phyloP scores from a whole-genome alignment of 2,113 vertebrate genomes.

The Glareola pratincola region DNA sequence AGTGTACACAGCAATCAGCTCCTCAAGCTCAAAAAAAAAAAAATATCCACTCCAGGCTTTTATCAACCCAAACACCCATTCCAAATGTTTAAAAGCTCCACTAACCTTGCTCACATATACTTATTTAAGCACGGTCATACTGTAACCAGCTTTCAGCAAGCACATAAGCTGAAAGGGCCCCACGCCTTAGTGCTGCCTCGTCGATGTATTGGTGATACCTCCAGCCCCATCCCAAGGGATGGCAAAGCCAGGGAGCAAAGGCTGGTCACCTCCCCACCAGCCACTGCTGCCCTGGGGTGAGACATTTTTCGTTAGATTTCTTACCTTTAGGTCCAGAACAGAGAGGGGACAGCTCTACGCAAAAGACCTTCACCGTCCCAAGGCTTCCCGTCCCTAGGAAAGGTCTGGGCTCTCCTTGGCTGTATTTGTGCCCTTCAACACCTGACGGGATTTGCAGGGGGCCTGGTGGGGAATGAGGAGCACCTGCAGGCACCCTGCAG shows the following conservation, averaged over 20 bases:
- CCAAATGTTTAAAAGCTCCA: neutral
- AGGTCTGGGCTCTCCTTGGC: fast-evolving
- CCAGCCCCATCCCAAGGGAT: neutral
- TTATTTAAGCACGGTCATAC: neutral
- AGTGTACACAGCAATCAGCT: neutral
- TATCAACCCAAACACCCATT: neutral
- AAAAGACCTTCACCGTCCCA: fast-evolving
- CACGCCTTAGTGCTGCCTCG: fast-evolving
- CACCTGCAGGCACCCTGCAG: neutral
- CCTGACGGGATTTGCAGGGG: neutral
- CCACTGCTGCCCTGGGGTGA: fast-evolving
- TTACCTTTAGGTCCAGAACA: fast-evolving
- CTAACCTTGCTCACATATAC: fast-evolving
- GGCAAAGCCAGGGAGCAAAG: neutral
- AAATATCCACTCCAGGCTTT: neutral
- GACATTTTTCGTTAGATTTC: fast-evolving
- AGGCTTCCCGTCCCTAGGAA: fast-evolving
- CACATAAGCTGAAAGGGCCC: fast-evolving
- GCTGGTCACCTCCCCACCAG: neutral
- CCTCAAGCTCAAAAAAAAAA: neutral
- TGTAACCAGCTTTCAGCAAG: neutral
- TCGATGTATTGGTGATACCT: no score
- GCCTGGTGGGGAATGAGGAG: neutral
- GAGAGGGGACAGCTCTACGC: fast-evolving
- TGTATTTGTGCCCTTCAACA: neutral